Conservation (phyloP, 1,140 invertebrate genomes). For the Heterodera carotae region DNA sequence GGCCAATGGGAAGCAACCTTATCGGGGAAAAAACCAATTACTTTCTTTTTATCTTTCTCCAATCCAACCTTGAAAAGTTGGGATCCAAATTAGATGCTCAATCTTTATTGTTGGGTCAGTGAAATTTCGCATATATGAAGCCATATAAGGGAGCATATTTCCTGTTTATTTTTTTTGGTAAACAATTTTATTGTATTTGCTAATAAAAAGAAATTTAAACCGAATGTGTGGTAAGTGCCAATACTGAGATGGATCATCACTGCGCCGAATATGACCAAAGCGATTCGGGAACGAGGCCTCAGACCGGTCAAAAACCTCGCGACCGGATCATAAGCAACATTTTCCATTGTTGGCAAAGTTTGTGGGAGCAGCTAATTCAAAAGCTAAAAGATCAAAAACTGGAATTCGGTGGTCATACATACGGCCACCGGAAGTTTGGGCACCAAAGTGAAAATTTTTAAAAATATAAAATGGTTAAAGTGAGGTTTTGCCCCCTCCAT, state of each 20-base stretch:
- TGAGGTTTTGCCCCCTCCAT: too few species aligned
- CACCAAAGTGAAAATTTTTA: too few species aligned
- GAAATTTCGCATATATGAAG: conserved; percentile 64
- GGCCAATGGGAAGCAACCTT: conserved; percentile 64
- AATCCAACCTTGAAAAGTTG: conserved; percentile 53
- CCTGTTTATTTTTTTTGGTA: conserved; percentile 31
- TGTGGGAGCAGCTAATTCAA: too few species aligned
- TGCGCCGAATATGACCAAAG: conserved; percentile 59
- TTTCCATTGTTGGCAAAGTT: background rate
- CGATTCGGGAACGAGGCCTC: conserved; percentile 34
- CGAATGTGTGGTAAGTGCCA: conserved; percentile 65
- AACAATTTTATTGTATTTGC: background rate
- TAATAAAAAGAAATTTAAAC: conserved; percentile 38
- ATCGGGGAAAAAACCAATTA: conserved; percentile 6
- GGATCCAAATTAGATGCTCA: conserved; percentile 63
- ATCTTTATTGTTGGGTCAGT: conserved; percentile 55
- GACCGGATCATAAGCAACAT: conserved; percentile 43
- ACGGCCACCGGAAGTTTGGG: too few species aligned
- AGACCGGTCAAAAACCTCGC: conserved; percentile 39
- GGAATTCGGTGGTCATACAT: too few species aligned
- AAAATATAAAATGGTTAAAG: too few species aligned
- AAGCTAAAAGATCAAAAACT: too few species aligned
- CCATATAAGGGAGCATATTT: conserved; percentile 65
- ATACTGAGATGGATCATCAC: conserved; percentile 62
- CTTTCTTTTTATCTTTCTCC: background rate